phyloP scores from a whole-genome alignment of 1,140 invertebrate species.

The Leptinotarsa defecta region DNA sequence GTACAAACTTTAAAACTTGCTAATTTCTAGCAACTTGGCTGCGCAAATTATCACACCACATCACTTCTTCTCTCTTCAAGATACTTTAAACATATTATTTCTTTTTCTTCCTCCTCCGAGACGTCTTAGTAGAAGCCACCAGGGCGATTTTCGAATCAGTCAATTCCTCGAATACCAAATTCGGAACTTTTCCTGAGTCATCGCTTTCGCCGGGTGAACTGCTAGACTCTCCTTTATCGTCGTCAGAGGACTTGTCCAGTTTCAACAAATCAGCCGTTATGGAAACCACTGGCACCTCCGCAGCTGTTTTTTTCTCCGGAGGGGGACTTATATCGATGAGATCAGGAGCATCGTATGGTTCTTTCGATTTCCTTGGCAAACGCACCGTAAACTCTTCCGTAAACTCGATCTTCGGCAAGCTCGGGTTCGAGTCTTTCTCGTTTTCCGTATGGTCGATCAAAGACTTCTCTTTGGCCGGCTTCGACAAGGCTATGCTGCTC shows the following conservation, averaged over 20 bases:
- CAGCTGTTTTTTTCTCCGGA: slow-evolving; percentile 30
- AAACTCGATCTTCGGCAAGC: slow-evolving; percentile 29
- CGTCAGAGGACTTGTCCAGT: slow-evolving; percentile 52
- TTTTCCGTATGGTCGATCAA: slow-evolving; percentile 32
- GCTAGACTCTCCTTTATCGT: slow-evolving; percentile 45
- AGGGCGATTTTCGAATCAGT: neutral
- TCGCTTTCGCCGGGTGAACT: slow-evolving; percentile 53
- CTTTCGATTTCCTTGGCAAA: slow-evolving; percentile 33
- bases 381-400: slow-evolving; percentile 41
- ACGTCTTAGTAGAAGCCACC: slow-evolving; percentile 18
- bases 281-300: neutral
- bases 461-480: slow-evolving; percentile 32
- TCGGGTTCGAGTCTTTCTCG: slow-evolving; percentile 27
- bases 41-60: too few relatives aligned
- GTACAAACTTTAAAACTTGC: too few relatives aligned
- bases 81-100: slow-evolving; percentile 24
- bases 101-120: slow-evolving; percentile 34
- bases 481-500: slow-evolving; percentile 45
- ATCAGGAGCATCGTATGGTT: slow-evolving; percentile 30
- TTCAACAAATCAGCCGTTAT: slow-evolving; percentile 39
- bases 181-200: slow-evolving; percentile 49
- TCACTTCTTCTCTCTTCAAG: too few relatives aligned
- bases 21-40: too few relatives aligned
- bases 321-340: slow-evolving; percentile 41
- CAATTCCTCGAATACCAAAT: slow-evolving; percentile 9